These are phyloP conservation scores for Leptobrachium ailaonicum DNA, from an alignment of 2,113 vertebrate genomes.

Conservation along the genomic window DNA sequence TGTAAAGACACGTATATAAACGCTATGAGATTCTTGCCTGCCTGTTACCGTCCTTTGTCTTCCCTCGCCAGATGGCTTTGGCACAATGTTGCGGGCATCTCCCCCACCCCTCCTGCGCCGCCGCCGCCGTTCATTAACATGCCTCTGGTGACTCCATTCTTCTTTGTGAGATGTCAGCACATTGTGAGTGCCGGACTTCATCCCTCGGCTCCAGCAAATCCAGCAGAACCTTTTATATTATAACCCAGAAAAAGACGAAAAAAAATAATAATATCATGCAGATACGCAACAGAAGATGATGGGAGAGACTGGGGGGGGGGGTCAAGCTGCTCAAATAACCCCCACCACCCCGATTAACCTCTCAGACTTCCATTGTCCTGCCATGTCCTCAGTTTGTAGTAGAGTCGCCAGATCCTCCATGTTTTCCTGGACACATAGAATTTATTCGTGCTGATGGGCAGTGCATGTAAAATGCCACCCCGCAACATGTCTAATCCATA, in stretches of 20 bases:
- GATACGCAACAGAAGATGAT: neutral
- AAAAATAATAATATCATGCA: neutral
- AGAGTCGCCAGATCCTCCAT: no score
- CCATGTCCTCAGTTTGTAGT: neutral
- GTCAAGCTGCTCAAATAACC: no score
- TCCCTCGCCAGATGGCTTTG: no score
- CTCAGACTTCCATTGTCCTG: neutral
- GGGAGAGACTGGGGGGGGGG: neutral
- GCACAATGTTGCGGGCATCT: no score
- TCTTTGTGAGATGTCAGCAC: neutral
- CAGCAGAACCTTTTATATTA: neutral
- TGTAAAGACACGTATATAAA: no score
- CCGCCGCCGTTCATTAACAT: neutral
- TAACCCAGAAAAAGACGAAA: neutral
- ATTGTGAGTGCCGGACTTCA: neutral
- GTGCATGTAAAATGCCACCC: no score
- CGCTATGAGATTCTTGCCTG: no score
- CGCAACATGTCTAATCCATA: no score
- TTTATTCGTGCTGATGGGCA: no score
- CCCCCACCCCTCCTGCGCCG: no score
- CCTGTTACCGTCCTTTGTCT: no score
- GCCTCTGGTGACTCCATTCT: slow-evolving; percentile 8
- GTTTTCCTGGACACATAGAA: no score
- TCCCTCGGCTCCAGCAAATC: neutral
- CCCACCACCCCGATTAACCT: neutral